phyloP scores from a whole-genome alignment of 2,797 vertebrate genomes.

The Myotis daubentonii region DNA sequence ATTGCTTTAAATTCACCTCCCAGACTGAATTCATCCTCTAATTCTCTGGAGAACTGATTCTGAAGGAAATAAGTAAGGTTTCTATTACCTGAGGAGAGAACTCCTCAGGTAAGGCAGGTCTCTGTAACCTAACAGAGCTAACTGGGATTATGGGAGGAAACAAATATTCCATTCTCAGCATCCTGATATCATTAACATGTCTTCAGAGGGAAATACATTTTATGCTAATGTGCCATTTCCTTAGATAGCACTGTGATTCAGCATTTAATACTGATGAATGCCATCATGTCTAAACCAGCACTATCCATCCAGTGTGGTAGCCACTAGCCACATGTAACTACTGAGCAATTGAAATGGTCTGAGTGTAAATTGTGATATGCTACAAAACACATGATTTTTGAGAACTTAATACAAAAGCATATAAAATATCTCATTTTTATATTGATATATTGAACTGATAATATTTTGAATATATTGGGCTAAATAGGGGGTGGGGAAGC shows the following conservation, averaged over 20 bases:
- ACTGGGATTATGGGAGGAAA: not conserved
- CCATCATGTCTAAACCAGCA: not conserved
- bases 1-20: slow-evolving; percentile 6
- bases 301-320: not conserved
- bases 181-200: not conserved
- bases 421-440: not conserved
- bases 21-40: not conserved
- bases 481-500: not conserved
- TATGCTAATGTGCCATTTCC: not conserved
- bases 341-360: not conserved
- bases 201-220: slow-evolving; percentile 37
- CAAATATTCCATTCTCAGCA: not conserved
- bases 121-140: not conserved
- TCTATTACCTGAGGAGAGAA: not conserved
- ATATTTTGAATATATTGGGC: not conserved
- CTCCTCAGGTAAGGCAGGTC: not conserved
- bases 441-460: not conserved
- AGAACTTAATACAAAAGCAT: not conserved
- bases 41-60: slow-evolving; percentile 13
- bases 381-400: not conserved
- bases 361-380: not conserved
- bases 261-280: not conserved
- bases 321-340: not conserved
- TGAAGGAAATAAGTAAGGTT: slow-evolving; percentile 33
- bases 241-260: not conserved